Evolutionary conservation across 2,888 invertebrate genomes (phyloP), one percentile per base, ranked within the genome.

Genomic region (Archips xylosteana): DNA sequence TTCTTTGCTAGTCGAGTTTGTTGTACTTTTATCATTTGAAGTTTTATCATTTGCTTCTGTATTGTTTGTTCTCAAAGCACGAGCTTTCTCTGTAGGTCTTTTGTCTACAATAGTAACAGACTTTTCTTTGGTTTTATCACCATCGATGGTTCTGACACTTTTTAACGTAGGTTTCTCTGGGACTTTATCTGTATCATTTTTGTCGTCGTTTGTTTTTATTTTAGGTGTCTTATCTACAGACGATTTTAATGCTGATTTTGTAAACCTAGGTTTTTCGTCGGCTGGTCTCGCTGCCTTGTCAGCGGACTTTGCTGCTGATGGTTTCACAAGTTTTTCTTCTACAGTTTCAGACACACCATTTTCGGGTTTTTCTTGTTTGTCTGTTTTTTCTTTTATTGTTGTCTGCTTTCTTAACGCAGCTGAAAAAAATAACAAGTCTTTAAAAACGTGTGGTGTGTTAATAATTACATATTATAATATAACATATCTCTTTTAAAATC

Each of bases 351-450:
- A 79, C 2, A 87, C 84, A 54, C 92, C 93, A 80, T 94, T 93
- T 86, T 91, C 90, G 69, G 87, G 12, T 81, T 91, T 76, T 93
- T 75, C 75, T 2, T 61, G 39, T 59, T 76, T 93, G 23, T 76
- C 72, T 0, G 72, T 32, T 68, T 77, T 93, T 23, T 92, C 93
- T 81, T 86, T 91, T 74, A 94, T 84, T n/a, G 94, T 93, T 0
- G 93, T 69, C 78, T 95, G 94, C 75, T 95, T 94, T 77, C 92
- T 94, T 69, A 94, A 81, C 49, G 85, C 87, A 61, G 94, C 95
- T 94, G 90, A 67, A 89, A 92, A 68, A 75, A 67, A 71, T 76
- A 79, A 74, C 39, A 39, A 71, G 32, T 49, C 12, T 65, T 6
- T 42, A 49, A 45, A 45, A 45, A 61, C 2, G 8, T 69, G 8